Base-by-base conservation (phyloP, 1,140 invertebrate species). In the Meloidogyne floridensis region DNA sequence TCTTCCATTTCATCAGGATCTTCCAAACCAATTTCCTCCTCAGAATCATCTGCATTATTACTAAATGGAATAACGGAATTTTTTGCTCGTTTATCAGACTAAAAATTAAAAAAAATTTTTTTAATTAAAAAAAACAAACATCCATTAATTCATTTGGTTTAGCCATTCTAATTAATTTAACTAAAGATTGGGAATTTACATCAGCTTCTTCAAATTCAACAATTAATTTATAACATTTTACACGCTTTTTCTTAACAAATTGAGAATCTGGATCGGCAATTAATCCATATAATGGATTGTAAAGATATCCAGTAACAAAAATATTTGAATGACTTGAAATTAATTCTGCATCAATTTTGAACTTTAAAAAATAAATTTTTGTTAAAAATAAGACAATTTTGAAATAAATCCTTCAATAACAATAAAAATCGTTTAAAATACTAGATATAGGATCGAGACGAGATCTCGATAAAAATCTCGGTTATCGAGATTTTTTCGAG, bases 211-310 rank as follows among this genome's bases (percentile, higher is more conserved):
- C 75, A 69, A 54, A 15, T 69, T 43, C 75, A 47, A 77, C 43
- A 69, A 77, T 77, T 69, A 77, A 56, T 77, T 77, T 77, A 43
- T 77, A 77, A 56, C 69, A 65, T 77, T 77, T 77, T 20, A 69
- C 69, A 42, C 75, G 75, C 75, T 77, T 77, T 43, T 77, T 77
- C 51, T 56, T 77, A 32, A 65, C 20, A 47, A 77, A 77, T 42
- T n/a, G 15, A 6, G 3, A 43, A 5, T 77, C 75, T 43, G 53
- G 32, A n/a, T 77, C 75, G 2, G 53, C 32, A 1, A 77, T 43
- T 43, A 77, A 18, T 59, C 75, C 75, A 43, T 77, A 77, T 47
- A 77, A 32, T 18, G 75, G 20, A 47, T 77, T 77, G 15, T 32
- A 77, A 56, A 77, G 43, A 13, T 77, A 32, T 8, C 69, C 75